Percentiles rank a stretch among this genome's conserved stretches.
phyloP scores from a whole-genome alignment of 2,113 vertebrate genomes.

The Mastomys natalensis region DNA sequence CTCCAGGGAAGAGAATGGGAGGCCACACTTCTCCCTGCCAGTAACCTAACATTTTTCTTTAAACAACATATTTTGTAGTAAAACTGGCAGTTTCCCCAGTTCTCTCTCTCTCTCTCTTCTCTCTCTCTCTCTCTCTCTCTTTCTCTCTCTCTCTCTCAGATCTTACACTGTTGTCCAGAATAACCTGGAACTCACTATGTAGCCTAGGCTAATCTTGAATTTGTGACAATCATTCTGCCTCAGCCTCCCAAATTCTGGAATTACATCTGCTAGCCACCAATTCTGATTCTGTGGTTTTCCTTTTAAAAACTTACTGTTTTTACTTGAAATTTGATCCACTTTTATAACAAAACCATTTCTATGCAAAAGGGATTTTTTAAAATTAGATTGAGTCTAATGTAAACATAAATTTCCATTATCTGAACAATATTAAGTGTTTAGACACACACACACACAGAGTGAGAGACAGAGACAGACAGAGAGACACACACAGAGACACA shows the following conservation, averaged over 20 bases:
- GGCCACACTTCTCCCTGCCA: background rate
- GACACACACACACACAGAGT: background rate
- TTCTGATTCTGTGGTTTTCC: background rate
- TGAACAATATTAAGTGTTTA: background rate
- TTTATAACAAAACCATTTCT: background rate
- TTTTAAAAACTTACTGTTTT: background rate
- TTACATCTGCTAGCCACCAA: background rate
- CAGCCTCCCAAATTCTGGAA: background rate
- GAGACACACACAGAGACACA: background rate
- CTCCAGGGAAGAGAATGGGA: slow-evolving; percentile 5
- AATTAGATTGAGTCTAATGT: background rate
- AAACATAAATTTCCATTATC: background rate
- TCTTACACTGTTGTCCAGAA: background rate
- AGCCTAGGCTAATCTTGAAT: background rate
- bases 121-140: background rate
- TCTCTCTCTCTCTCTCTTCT: background rate
- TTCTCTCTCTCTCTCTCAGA: background rate
- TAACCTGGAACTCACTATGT: background rate
- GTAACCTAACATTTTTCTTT: background rate
- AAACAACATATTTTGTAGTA: background rate
- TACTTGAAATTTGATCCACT: background rate
- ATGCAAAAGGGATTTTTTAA: background rate
- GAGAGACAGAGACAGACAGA: background rate
- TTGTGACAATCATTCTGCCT: background rate
- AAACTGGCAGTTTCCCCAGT: background rate